Evolutionary conservation across 2,888 invertebrate species (phyloP).

Genomic region (Nomada hirtipes): DNA sequence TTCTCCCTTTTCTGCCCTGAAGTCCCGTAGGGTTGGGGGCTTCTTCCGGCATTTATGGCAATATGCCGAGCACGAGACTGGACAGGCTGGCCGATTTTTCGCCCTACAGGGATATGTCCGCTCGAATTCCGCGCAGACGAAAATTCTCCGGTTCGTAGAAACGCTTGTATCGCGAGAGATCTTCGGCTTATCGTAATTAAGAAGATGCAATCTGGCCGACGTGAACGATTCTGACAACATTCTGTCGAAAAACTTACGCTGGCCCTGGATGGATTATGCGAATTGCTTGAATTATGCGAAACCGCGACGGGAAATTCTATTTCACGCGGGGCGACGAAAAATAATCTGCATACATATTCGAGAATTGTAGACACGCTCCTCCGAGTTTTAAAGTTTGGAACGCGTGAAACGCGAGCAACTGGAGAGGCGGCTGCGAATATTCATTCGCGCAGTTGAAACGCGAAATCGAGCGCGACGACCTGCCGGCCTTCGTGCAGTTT

Average conservation of each 20-base stretch:
- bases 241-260: neutral
- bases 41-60: slow-evolving; percentile 62
- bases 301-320: neutral
- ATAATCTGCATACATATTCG: too few species aligned
- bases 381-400: neutral
- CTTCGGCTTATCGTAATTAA: slow-evolving; percentile 24
- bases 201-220: slow-evolving; percentile 1
- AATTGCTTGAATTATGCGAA: neutral
- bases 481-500: slow-evolving; percentile 18
- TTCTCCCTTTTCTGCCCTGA: slow-evolving; percentile 7
- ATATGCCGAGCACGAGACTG: slow-evolving; percentile 49
- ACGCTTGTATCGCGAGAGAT: slow-evolving; percentile 7
- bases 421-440: slow-evolving; percentile 10
- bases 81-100: slow-evolving; percentile 17
- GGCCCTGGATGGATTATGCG: neutral
- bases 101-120: neutral
- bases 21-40: slow-evolving; percentile 22
- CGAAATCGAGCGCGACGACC: slow-evolving; percentile 30
- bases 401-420: neutral
- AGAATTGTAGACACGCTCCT: too few species aligned
- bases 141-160: neutral
- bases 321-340: too few species aligned
- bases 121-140: neutral
- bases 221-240: neutral
- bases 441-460: slow-evolving; percentile 16